A percentile compares a stretch with the other conserved stretches of the same genome.
These are phyloP conservation scores for Craterocephalus amniculus DNA, from an alignment of 2,797 vertebrate genomes.

Conservation along the genomic window DNA sequence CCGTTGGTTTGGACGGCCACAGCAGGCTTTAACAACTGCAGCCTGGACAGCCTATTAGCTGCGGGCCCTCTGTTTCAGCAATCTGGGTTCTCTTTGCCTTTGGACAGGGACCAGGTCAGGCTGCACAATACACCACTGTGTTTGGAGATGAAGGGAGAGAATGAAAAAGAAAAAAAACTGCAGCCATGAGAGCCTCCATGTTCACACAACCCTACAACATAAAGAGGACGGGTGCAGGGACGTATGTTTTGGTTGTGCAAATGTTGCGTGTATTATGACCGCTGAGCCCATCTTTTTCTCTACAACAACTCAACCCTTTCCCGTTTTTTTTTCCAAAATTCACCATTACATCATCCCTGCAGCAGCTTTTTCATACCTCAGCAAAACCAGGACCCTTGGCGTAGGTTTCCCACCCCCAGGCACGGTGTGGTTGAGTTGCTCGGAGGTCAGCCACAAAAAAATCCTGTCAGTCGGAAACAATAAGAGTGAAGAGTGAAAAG, in stretches of 20 bases:
- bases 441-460: constrained; percentile 52
- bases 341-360: constrained; percentile 54
- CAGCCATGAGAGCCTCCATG: constrained; percentile 22
- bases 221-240: constrained; percentile 37
- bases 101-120: constrained; percentile 73
- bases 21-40: constrained; percentile 66
- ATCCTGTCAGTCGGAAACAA: constrained; percentile 48
- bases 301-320: constrained; percentile 23
- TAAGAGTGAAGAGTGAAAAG: constrained; percentile 18
- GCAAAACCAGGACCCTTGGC: constrained; percentile 55
- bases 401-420: constrained; percentile 29
- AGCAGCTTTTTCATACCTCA: constrained; percentile 54
- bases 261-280: constrained; percentile 11
- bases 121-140: constrained; percentile 80
- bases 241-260: constrained; percentile 42
- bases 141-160: constrained; percentile 51
- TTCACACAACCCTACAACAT: constrained; percentile 38
- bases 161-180: constrained; percentile 49
- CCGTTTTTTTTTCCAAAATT: constrained; percentile 25
- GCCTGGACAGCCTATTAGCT: constrained; percentile 67
- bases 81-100: constrained; percentile 80
- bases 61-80: constrained; percentile 78
- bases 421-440: constrained; percentile 23
- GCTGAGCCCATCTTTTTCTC: constrained; percentile 1
- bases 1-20: constrained; percentile 72